Conservation (phyloP, 2,888 invertebrate genomes). For the Tryphoninae sp. region DNA sequence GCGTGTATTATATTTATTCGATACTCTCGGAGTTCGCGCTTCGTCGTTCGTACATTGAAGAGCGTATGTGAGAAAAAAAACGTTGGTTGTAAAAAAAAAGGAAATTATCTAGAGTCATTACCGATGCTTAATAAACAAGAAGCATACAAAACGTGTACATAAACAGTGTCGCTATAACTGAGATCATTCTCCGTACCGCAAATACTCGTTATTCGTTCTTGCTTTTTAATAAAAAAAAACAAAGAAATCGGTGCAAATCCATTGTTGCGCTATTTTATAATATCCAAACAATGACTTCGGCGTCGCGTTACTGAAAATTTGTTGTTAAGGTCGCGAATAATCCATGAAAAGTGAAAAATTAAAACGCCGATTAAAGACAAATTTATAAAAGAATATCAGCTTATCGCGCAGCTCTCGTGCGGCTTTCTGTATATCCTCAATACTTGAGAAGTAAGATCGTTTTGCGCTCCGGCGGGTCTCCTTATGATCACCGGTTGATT, state of each 20-base stretch:
- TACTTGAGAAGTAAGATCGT: slow-evolving; percentile 65
- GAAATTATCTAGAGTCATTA: slow-evolving; percentile 26
- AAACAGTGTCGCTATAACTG: slow-evolving; percentile 37
- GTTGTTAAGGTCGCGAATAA: background rate
- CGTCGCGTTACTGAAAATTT: background rate
- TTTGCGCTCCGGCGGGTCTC: slow-evolving; percentile 61
- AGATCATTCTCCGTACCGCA: slow-evolving; percentile 37
- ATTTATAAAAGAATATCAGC: slow-evolving; percentile 58
- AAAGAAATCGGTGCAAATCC: background rate
- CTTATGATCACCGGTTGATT: slow-evolving; percentile 77
- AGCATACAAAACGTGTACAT: slow-evolving; percentile 54
- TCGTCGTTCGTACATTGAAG: slow-evolving; percentile 24
- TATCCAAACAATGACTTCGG: background rate
- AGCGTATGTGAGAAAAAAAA: slow-evolving; percentile 31
- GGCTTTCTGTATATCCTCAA: slow-evolving; percentile 72
- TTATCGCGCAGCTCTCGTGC: slow-evolving; percentile 72
- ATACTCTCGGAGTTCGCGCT: slow-evolving; percentile 48
- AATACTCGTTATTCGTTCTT: slow-evolving; percentile 12
- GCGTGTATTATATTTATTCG: slow-evolving; percentile 59
- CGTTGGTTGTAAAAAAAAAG: slow-evolving; percentile 46
- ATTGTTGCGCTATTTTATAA: background rate
- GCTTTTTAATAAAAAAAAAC: slow-evolving; percentile 24
- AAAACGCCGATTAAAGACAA: background rate
- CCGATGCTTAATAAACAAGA: slow-evolving; percentile 34
- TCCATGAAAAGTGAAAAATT: background rate